Evolutionary conservation across 2,888 invertebrate genomes (phyloP).

Genomic region (Anodontia alba): DNA sequence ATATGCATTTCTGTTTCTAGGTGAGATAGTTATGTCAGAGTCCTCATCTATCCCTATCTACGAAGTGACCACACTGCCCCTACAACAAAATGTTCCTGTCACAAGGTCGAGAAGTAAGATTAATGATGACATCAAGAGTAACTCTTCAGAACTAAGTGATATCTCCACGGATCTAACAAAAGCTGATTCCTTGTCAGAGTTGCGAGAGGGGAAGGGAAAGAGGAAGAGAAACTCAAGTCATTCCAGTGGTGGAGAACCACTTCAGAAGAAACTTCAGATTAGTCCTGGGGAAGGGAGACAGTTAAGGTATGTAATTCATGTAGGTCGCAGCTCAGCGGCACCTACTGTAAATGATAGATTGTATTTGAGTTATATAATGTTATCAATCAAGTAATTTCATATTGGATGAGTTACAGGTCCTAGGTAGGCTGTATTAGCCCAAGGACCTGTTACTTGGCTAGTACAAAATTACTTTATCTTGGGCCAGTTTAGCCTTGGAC

Average conservation of each 20-base stretch:
- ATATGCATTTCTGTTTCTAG: too few species aligned
- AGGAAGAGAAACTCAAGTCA: constrained; percentile 49
- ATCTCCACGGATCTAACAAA: constrained; percentile 22
- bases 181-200: constrained; percentile 20
- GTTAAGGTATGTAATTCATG: constrained; percentile 50
- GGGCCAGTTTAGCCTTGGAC: too few species aligned
- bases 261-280: constrained; percentile 30
- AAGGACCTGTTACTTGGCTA: too few species aligned
- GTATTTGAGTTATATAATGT: too few species aligned
- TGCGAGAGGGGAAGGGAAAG: constrained; percentile 36
- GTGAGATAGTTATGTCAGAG: constrained; percentile 28
- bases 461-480: too few species aligned
- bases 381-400: too few species aligned
- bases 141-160: constrained; percentile 49
- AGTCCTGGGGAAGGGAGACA: constrained; percentile 46
- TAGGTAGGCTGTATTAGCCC: too few species aligned
- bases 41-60: constrained; percentile 18
- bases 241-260: constrained; percentile 46
- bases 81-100: constrained; percentile 20
- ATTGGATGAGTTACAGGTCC: too few species aligned
- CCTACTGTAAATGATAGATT: too few species aligned
- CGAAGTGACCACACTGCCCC: constrained; percentile 46
- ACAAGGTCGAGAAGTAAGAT: constrained; percentile 58
- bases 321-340: too few species aligned
- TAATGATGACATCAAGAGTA: constrained; percentile 58